Evolutionary conservation across 1,140 invertebrate species (phyloP).

Genomic region (Drosophila kepulauana): DNA sequence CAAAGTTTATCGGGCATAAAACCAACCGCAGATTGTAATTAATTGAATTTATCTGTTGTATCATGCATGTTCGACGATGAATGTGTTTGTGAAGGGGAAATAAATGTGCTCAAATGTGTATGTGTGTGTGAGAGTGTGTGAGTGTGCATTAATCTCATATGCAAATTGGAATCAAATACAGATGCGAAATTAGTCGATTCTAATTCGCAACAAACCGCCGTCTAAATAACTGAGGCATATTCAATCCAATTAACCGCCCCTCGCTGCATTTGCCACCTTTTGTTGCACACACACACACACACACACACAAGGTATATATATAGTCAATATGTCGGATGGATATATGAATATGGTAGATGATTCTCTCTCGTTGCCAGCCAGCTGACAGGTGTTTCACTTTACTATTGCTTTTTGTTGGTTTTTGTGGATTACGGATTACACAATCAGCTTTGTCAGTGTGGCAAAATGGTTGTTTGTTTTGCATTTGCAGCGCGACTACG

Average conservation of each 20-base stretch:
- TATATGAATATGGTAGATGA: background rate
- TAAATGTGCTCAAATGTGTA: background rate
- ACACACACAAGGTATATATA: too few relatives aligned
- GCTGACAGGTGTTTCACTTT: constrained; percentile 22
- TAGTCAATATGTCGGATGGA: too few relatives aligned
- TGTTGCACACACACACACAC: background rate
- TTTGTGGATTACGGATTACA: constrained; percentile 24
- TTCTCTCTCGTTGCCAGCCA: background rate
- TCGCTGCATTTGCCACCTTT: background rate
- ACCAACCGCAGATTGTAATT: constrained; percentile 65
- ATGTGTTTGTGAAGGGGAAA: background rate
- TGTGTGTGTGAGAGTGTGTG: constrained; percentile 1
- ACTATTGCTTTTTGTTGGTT: too few relatives aligned
- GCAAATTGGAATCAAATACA: constrained; percentile 49
- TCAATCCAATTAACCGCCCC: constrained; percentile 29
- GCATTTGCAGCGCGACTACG: constrained; percentile 31
- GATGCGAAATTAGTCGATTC: constrained; percentile 36
- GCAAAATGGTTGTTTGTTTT: constrained; percentile 45
- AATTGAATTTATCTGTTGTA: constrained; percentile 58
- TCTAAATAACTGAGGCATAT: constrained; percentile 19
- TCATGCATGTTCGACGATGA: constrained; percentile 20
- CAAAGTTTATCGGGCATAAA: constrained; percentile 16
- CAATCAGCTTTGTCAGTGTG: constrained; percentile 41
- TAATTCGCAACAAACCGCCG: constrained; percentile 39
- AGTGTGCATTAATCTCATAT: constrained; percentile 43